Conservation (phyloP, 2,797 vertebrate species). For the Avahi laniger region DNA sequence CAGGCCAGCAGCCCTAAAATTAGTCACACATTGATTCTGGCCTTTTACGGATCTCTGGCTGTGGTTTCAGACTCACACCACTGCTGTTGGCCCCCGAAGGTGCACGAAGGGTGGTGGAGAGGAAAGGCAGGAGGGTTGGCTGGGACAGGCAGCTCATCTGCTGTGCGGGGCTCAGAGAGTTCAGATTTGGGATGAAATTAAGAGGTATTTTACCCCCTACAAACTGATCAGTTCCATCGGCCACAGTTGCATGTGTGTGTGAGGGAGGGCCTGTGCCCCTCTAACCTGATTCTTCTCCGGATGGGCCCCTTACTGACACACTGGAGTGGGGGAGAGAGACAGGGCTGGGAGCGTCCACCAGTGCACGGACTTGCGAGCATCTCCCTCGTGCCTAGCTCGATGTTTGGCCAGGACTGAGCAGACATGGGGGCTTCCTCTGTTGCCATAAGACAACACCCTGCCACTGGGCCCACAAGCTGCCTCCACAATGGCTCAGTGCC, state of each 20-base stretch:
- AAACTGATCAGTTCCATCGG: not conserved
- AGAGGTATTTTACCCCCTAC: not conserved
- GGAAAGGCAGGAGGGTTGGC: not conserved
- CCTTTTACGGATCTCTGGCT: not conserved
- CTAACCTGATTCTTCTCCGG: not conserved
- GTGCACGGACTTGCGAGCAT: not conserved
- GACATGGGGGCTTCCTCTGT: not conserved
- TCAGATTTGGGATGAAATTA: not conserved
- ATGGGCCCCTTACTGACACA: not conserved
- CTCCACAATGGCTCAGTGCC: not conserved
- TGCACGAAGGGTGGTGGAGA: not conserved
- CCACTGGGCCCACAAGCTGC: not conserved
- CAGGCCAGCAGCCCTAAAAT: not conserved
- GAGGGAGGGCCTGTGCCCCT: not conserved
- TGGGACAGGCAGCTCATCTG: not conserved
- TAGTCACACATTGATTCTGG: not conserved
- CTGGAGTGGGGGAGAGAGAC: not conserved
- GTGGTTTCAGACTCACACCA: not conserved
- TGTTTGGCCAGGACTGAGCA: not conserved
- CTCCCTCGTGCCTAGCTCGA: accelerated
- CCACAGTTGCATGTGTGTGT: not conserved
- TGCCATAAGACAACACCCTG: not conserved
- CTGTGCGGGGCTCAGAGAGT: not conserved
- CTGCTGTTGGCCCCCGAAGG: not conserved
- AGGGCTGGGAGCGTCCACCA: not conserved